Base-by-base conservation (phyloP, 2,888 invertebrate species). In the Portevinia maculata region DNA sequence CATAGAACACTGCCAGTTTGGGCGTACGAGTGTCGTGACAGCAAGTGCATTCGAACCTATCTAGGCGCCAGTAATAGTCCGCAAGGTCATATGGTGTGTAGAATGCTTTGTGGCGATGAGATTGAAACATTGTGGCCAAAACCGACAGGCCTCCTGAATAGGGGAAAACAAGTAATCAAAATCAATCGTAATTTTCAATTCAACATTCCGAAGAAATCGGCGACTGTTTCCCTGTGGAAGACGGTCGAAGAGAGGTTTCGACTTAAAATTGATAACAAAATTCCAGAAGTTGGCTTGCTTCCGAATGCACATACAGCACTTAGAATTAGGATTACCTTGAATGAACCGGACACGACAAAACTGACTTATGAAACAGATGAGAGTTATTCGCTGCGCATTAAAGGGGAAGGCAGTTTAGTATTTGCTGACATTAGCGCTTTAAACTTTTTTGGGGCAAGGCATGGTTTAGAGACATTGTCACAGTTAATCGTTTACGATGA, bases 371-470 rank as follows among this genome's bases (percentile, higher is more conserved):
- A 92, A 0, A 92, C 93, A 0, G 91, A 93, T 69, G 94, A 94
- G 88, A 92, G 92, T 84, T 93, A 94, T 86, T 81, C 53, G 1
- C 55, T 90, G 1, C 62, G 81, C 17, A 86, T 90, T 19, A 84
- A 86, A 6, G 89, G 90, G 85, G 87, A 91, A 64, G 90, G 91
- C 4, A 88, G 89, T 71, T 34, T 34, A 8, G 88, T 92, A 3
- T 88, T 90, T 28, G 93, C 91, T 0, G 90, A 90, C 8, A 92
- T 94, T 19, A 88, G 87, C 0, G 93, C 94, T 0, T 86, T 88
- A 0, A 93, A 91, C 7, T 94, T 92, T 86, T 94, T 93, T 86
- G 94, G 94, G 1, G 93, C 92, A 0, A 91, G 94, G 1, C 92
- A 94, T 87, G 94, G 91, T 0, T 85, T 94, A 52, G 94, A 94